phyloP scores from a whole-genome alignment of 2,113 vertebrate genomes.

The Scomber scombrus region DNA sequence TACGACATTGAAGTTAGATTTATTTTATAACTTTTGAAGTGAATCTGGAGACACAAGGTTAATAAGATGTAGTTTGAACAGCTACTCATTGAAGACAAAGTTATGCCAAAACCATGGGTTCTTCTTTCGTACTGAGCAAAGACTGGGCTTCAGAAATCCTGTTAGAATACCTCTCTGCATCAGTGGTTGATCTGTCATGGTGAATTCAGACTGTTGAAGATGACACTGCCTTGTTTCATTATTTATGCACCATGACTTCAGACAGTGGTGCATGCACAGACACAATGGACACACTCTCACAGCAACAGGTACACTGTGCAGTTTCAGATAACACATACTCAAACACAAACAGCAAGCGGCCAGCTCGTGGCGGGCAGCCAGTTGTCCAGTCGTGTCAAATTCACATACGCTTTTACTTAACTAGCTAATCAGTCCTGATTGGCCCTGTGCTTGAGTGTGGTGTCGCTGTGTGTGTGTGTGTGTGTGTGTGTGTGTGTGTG shows the following conservation, averaged over 20 bases:
- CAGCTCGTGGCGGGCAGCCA: neutral
- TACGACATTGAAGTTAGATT: too few species aligned
- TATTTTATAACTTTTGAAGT: neutral
- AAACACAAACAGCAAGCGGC: slow-evolving; percentile 28
- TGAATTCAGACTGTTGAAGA: slow-evolving; percentile 24
- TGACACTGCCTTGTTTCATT: slow-evolving; percentile 35
- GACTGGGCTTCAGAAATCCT: neutral
- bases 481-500: neutral
- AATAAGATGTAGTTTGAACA: neutral
- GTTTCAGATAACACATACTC: slow-evolving; percentile 31
- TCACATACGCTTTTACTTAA: slow-evolving; percentile 38
- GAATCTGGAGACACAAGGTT: neutral
- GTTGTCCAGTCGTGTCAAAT: slow-evolving; percentile 38
- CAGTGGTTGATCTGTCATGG: slow-evolving; percentile 42
- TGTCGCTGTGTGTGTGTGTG: neutral
- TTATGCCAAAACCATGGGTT: neutral
- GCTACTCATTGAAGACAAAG: slow-evolving; percentile 4
- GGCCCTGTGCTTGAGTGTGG: neutral
- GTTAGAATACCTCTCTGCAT: slow-evolving; percentile 12
- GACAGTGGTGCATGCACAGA: neutral
- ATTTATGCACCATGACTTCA: slow-evolving; percentile 18
- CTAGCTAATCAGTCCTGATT: slow-evolving; percentile 38
- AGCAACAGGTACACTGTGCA: slow-evolving; percentile 24
- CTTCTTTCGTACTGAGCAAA: neutral
- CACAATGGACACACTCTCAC: neutral